Percentiles rank a stretch among this genome's conserved stretches.
phyloP scores from a whole-genome alignment of 2,888 invertebrate genomes.

The Acronicta aceris region DNA sequence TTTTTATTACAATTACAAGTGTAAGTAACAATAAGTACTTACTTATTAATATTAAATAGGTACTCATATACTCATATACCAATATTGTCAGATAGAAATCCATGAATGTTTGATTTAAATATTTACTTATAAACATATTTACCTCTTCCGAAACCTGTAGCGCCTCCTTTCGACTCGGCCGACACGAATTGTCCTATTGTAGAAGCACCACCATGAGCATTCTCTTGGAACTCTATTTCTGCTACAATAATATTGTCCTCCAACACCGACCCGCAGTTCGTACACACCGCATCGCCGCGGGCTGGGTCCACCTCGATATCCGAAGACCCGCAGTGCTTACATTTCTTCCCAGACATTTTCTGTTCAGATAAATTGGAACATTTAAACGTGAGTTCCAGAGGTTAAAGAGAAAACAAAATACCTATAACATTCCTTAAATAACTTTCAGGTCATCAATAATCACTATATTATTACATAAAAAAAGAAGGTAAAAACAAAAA shows the following conservation, averaged over 20 bases:
- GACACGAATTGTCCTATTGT: conserved; percentile 98
- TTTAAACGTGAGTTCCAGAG: conserved; percentile 44
- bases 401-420: conserved; percentile 23
- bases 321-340: conserved; percentile 95
- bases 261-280: conserved; percentile 97
- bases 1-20: not conserved
- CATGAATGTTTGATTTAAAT: too few relatives aligned
- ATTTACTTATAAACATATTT: not conserved
- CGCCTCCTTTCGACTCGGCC: conserved; percentile 95
- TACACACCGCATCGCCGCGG: conserved; percentile 98
- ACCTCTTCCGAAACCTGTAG: conserved; percentile 94
- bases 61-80: too few relatives aligned
- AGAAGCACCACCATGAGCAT: conserved; percentile 95
- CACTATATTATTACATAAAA: too few relatives aligned
- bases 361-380: conserved; percentile 32
- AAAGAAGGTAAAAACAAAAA: not conserved
- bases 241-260: conserved; percentile 99
- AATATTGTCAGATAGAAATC: too few relatives aligned
- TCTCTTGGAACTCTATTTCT: conserved; percentile 98
- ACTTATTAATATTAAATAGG: too few relatives aligned
- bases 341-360: conserved; percentile 91
- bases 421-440: too few relatives aligned
- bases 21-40: too few relatives aligned
- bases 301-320: conserved; percentile 98
- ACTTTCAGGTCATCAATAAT: too few relatives aligned